Conservation (phyloP, 1,140 invertebrate species). For the Rhizoglyphus robini region DNA sequence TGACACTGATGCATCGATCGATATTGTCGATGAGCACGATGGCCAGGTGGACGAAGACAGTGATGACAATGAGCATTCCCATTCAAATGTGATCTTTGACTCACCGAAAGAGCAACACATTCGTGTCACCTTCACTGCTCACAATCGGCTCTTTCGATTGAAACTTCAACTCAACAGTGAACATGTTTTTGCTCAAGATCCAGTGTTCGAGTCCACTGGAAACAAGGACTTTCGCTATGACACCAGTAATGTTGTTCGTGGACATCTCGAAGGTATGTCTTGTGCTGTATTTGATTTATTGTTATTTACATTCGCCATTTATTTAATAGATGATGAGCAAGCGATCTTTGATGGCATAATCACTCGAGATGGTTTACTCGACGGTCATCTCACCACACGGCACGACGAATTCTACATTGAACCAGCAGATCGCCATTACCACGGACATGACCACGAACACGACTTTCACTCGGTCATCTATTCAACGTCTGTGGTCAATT, state of each 20-base stretch:
- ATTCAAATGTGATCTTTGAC: neutral
- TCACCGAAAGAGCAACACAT: constrained; percentile 27
- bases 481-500: constrained; percentile 57
- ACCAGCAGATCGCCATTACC: constrained; percentile 55
- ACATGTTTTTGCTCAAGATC: constrained; percentile 59
- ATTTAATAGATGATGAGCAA: constrained; percentile 59
- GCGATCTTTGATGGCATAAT: constrained; percentile 69
- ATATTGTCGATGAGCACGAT: neutral
- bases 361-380: constrained; percentile 69
- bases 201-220: constrained; percentile 55
- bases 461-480: constrained; percentile 68
- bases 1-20: constrained; percentile 4
- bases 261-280: constrained; percentile 35
- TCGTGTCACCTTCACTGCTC: constrained; percentile 22
- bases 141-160: constrained; percentile 51
- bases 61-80: neutral
- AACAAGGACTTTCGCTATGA: constrained; percentile 55
- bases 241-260: constrained; percentile 56
- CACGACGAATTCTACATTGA: constrained; percentile 71
- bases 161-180: constrained; percentile 51
- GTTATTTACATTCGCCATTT: neutral
- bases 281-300: neutral
- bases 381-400: constrained; percentile 63
- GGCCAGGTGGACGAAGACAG: neutral
- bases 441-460: neutral